phyloP scores from a whole-genome alignment of 2,113 vertebrate genomes.

The Bubo bubo region DNA sequence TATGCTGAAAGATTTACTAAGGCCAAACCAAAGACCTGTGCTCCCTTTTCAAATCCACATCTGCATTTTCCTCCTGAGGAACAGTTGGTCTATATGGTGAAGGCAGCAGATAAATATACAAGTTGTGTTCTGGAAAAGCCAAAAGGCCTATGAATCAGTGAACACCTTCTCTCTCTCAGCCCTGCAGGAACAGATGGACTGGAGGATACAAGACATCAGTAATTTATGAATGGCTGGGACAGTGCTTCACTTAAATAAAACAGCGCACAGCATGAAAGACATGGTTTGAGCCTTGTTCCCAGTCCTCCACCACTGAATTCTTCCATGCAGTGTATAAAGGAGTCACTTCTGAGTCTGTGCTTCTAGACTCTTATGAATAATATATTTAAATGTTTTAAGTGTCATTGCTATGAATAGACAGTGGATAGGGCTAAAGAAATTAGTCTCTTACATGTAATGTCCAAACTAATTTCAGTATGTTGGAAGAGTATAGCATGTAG shows the following conservation, averaged over 20 bases:
- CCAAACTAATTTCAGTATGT: not conserved
- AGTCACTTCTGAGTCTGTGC: not conserved
- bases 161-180: not conserved
- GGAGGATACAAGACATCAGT: not conserved
- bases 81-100: not conserved
- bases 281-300: not conserved
- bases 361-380: not conserved
- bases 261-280: not conserved
- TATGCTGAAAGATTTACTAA: not conserved
- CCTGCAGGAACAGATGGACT: constrained; percentile 10
- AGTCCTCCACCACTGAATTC: not conserved
- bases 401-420: not conserved
- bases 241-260: constrained; percentile 7
- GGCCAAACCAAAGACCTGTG: not conserved
- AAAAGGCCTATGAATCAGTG: not conserved
- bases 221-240: constrained; percentile 27
- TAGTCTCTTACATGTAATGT: not conserved
- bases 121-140: not conserved
- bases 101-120: not conserved
- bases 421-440: not conserved
- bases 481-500: not conserved
- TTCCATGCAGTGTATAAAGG: not conserved
- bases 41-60: not conserved
- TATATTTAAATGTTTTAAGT: not conserved
- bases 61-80: not conserved